A percentile compares a stretch with the other conserved stretches of the same genome.
Evolutionary conservation across 1,140 invertebrate genomes (phyloP).

Genomic region (Drosophila micromelanica): DNA sequence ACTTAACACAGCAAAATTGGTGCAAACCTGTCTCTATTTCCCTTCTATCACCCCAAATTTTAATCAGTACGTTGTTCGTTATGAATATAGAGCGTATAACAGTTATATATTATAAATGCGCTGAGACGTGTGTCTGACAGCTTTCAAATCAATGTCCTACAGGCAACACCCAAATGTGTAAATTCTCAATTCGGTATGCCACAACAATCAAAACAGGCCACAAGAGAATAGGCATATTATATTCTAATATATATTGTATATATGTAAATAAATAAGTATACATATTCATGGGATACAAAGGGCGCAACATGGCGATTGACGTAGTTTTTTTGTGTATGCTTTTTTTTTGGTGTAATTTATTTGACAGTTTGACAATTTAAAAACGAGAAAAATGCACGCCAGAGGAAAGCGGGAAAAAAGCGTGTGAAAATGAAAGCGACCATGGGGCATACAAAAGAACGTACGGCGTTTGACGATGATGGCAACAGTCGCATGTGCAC

Average conservation of each 20-base stretch:
- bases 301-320: constrained; percentile 49
- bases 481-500: constrained; percentile 44
- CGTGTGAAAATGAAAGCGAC: constrained; percentile 67
- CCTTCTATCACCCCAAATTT: neutral
- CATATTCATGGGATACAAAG: constrained; percentile 39
- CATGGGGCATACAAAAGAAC: constrained; percentile 61
- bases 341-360: constrained; percentile 71
- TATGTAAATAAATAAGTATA: constrained; percentile 23
- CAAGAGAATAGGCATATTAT: constrained; percentile 57
- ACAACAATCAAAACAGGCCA: constrained; percentile 62
- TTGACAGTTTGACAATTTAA: constrained; percentile 79
- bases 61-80: neutral
- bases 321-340: constrained; percentile 57
- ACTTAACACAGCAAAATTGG: too few relatives aligned
- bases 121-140: constrained; percentile 9
- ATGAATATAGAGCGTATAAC: neutral
- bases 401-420: constrained; percentile 47
- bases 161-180: constrained; percentile 14
- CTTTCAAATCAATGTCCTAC: constrained; percentile 1
- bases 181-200: constrained; percentile 29
- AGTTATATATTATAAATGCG: too few relatives aligned
- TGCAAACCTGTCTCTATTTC: too few relatives aligned
- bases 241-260: constrained; percentile 33
- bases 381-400: constrained; percentile 45
- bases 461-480: constrained; percentile 10